Evolutionary conservation across 2,888 invertebrate genomes (phyloP), one percentile per base, ranked within the genome.

Genomic region (Catocala fraxini): DNA sequence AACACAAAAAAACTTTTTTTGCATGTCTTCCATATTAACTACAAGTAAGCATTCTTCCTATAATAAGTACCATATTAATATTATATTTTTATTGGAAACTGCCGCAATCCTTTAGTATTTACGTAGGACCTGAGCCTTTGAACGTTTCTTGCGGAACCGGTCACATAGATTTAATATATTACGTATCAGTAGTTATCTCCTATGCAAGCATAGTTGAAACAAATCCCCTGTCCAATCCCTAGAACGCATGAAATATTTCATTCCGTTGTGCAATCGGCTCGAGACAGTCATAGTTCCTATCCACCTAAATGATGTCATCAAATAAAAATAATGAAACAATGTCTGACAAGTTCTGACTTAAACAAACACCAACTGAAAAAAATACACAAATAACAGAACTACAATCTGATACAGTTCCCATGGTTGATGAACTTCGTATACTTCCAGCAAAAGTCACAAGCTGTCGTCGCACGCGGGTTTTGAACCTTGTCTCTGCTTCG

Each of bases 401-500:
- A 42, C 10, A 5, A 35, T 13, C 5, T 0, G 7, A 45, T 13
- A 12, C 1, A 4, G 10, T 52, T 39, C 9, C 41, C 0, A 53
- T 13, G 25, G 5, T 53, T 62, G 7, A 62, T 49, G 49, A 53
- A 43, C 11, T 10, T 12, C 6, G 13, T 54, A 15, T 51, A 34
- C 41, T 84, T 84, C n/a, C 83, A 97, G 97, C 73, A 96, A 96
- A 87, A 95, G 95, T 63, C 96, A 97, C 90, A 95, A 95, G 45
- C 85, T 97, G 33, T 95, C 96, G 15, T 93, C 95, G 0, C 96
- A 98, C 87, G 97, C 98, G 0, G 99, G 99, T 1, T 99, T 98
- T 88, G 98, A 99, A 89, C 97, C 98, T 3, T 96, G 97, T 56
- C 95, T 98, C 42, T 99, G 99, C 86, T 98, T 97, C 86, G 99